These are phyloP conservation scores for Acanthurus lineatus DNA, from an alignment of 2,797 vertebrate genomes.

Conservation along the genomic window DNA sequence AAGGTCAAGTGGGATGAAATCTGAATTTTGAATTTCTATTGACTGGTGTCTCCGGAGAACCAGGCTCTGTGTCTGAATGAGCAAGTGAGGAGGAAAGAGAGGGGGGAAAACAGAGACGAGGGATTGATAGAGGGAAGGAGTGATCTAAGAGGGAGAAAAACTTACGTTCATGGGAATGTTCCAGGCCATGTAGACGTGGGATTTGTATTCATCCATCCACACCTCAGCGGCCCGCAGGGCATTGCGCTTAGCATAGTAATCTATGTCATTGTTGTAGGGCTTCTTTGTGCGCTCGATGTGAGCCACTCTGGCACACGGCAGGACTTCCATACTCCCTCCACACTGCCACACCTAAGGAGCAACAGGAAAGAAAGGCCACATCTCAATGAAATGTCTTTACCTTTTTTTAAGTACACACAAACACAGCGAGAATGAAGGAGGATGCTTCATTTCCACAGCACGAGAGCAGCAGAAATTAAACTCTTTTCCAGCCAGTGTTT, in stretches of 20 bases:
- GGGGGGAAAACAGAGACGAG: constrained; percentile 6
- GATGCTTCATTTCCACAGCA: background rate
- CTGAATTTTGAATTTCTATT: constrained; percentile 77
- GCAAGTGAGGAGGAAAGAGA: constrained; percentile 37
- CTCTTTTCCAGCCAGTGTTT: background rate
- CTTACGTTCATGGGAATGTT: constrained; percentile 98
- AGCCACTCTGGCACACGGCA: constrained; percentile 96
- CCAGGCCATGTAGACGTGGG: constrained; percentile 99
- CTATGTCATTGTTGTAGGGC: constrained; percentile 98
- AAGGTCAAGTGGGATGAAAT: constrained; percentile 80
- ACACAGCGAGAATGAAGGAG: background rate
- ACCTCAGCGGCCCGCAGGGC: constrained; percentile 96
- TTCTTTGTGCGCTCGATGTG: constrained; percentile 98
- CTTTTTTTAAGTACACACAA: background rate
- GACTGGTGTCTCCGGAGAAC: constrained; percentile 55
- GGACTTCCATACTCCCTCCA: constrained; percentile 98
- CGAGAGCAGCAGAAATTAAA: background rate
- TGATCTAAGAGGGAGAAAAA: constrained; percentile 38
- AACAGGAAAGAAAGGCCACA: constrained; percentile 22
- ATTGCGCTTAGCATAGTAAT: constrained; percentile 97
- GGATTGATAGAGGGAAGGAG: constrained; percentile 13
- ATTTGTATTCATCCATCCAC: constrained; percentile 99
- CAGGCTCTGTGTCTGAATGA: constrained; percentile 57
- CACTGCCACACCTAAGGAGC: constrained; percentile 95
- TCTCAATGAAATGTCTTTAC: constrained; percentile 11